Base-by-base conservation (phyloP, 2,888 invertebrate genomes). In the Axea sp. region DNA sequence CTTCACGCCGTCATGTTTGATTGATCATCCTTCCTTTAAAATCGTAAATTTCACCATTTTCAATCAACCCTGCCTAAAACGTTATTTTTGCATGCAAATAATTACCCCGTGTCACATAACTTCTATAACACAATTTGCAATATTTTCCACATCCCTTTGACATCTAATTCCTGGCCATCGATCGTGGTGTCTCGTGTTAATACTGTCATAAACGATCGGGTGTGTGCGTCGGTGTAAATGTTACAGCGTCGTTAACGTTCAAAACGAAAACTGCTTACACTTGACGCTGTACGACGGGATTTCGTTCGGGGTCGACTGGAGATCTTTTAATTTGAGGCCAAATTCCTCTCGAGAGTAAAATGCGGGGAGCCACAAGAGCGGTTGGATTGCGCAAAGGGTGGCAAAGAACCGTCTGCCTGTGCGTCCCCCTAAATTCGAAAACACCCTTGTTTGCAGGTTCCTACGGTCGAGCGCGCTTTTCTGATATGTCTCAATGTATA, bases 301-400 rank as follows among this genome's bases (percentile, higher is more conserved):
- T 81, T 81, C 76, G 79, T 80, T 81, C 82, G 78, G 78, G 78
- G 80, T 76, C 80, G 76, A 76, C 79, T 81, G 74, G 83, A 86
- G 85, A 86, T 86, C 86, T 85, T 86, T 87, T 86, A 86, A 87
- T 86, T 87, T 85, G 84, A 82, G 83, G 80, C 83, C 80, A 82
- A 86, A 86, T 85, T 85, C 85, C 85, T 83, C 83, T 85, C 80
- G 81, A 84, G 85, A 83, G 81, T 82, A 81, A 80, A 83, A 81
- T 77, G 82, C 80, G 83, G 83, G 83, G 81, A 82, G 80, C 83
- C 82, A 80, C 80, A 77, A 80, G 80, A 82, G 82, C 81, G 82
- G 76, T 79, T 78, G 83, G 80, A 82, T 82, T 81, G 80, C 80
- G 76, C 78, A 77, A 75, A 80, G 82, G 82, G 83, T 78, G 78